Percentiles rank a stretch among this genome's conserved stretches.
These are phyloP conservation scores for Chrysoperla carnea DNA, from an alignment of 1,140 invertebrate genomes.

Conservation along the genomic window DNA sequence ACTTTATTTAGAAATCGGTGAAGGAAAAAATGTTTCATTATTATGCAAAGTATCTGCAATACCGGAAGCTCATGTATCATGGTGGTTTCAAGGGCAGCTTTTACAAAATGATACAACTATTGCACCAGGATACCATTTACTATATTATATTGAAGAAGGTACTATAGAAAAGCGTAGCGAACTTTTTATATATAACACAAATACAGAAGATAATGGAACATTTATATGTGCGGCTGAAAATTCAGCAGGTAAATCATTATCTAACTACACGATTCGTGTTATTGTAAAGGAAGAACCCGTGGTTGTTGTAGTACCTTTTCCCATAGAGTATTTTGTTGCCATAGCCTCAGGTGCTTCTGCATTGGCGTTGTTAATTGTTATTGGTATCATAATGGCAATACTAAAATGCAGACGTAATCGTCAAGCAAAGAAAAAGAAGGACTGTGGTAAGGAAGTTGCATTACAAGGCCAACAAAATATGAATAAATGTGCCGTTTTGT, in stretches of 20 bases:
- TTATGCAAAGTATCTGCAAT: constrained; percentile 59
- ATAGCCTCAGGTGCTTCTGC: constrained; percentile 38
- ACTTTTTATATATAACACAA: constrained; percentile 55
- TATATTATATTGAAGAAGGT: constrained; percentile 49
- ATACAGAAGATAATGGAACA: constrained; percentile 57
- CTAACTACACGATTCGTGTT: constrained; percentile 60
- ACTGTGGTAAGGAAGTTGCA: constrained; percentile 20
- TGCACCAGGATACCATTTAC: constrained; percentile 39
- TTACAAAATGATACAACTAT: constrained; percentile 49
- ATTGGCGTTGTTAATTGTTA: constrained; percentile 31
- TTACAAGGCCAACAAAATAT: constrained; percentile 17
- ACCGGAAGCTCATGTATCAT: constrained; percentile 58
- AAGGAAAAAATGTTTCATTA: constrained; percentile 62
- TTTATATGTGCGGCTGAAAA: constrained; percentile 70
- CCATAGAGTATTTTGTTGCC: constrained; percentile 46
- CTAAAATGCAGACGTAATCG: constrained; percentile 35
- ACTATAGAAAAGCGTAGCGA: constrained; percentile 52
- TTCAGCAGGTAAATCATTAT: constrained; percentile 49
- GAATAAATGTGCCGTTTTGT: constrained; percentile 10
- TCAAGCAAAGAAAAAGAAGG: constrained; percentile 16
- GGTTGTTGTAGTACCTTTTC: constrained; percentile 39
- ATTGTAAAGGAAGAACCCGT: constrained; percentile 51
- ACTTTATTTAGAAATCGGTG: constrained; percentile 52
- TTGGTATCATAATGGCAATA: constrained; percentile 37
- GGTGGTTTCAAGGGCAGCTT: constrained; percentile 61